These are phyloP conservation scores for Muscicapa adusta DNA, from an alignment of 2,113 vertebrate genomes.

Conservation along the genomic window DNA sequence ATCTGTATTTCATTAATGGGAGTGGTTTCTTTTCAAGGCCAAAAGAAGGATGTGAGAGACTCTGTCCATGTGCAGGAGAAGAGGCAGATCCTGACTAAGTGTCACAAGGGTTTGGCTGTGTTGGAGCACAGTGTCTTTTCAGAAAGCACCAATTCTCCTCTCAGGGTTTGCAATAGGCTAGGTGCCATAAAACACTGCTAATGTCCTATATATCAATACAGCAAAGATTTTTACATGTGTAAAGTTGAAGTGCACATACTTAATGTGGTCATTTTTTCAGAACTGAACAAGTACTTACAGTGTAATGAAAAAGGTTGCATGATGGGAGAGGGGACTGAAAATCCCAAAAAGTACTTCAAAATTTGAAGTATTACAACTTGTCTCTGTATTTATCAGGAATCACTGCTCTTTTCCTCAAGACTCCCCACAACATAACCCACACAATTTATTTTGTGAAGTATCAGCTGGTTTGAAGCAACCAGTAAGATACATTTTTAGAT, in stretches of 20 bases:
- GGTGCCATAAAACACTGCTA: not conserved
- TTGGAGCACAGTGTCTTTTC: not conserved
- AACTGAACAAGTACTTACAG: not conserved
- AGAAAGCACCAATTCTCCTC: not conserved
- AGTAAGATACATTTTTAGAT: not conserved
- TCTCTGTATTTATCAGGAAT: not conserved
- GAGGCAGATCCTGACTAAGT: not conserved
- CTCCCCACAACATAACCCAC: not conserved
- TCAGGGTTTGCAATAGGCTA: not conserved
- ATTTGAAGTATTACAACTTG: not conserved
- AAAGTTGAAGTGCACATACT: not conserved
- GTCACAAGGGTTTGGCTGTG: not conserved
- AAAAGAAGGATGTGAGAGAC: not conserved
- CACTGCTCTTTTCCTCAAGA: not conserved
- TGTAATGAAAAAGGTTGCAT: not conserved
- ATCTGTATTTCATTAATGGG: not conserved
- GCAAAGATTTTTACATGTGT: not conserved
- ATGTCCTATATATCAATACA: not conserved
- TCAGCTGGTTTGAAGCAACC: not conserved
- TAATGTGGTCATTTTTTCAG: not conserved
- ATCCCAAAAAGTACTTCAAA: not conserved
- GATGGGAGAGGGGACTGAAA: not conserved
- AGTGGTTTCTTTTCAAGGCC: not conserved
- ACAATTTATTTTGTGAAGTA: not conserved
- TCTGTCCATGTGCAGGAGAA: not conserved